A percentile compares a stretch with the other conserved stretches of the same genome.
Evolutionary conservation across 2,888 invertebrate species (phyloP).

Genomic region (Ceratothoa steindachneri): DNA sequence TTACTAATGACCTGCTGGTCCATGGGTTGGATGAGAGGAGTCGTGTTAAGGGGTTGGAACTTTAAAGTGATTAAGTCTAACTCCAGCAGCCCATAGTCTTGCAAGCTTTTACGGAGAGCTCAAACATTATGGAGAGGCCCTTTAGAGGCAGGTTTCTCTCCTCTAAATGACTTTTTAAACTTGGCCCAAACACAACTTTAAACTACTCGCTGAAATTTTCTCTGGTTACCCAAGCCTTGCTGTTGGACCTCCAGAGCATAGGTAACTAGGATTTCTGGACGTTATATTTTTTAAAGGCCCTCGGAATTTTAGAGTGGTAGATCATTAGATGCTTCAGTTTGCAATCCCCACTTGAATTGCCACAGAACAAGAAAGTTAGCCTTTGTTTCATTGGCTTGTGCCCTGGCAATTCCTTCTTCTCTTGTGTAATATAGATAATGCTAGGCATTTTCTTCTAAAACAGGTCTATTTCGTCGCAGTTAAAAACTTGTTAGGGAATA

Average conservation of each 20-base stretch:
- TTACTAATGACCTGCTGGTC: too few species aligned
- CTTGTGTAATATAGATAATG: not conserved
- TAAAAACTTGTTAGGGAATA: not conserved
- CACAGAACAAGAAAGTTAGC: slow-evolving; percentile 1
- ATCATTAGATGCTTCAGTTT: too few species aligned
- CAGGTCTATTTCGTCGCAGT: not conserved
- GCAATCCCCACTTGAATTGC: slow-evolving; percentile 16
- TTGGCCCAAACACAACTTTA: slow-evolving; percentile 35
- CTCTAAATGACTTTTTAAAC: not conserved
- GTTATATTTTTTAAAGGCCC: not conserved
- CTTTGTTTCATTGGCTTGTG: not conserved
- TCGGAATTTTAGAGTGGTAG: slow-evolving; percentile 4
- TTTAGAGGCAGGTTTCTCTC: slow-evolving; percentile 28
- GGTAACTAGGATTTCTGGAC: not conserved
- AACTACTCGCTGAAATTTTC: slow-evolving; percentile 19
- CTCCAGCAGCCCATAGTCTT: not conserved
- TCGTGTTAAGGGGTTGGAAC: slow-evolving; percentile 21
- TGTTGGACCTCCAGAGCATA: not conserved
- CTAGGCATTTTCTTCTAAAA: not conserved
- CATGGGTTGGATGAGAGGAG: slow-evolving; percentile 41
- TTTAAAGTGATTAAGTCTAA: not conserved
- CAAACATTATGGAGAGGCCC: slow-evolving; percentile 14
- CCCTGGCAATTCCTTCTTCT: not conserved
- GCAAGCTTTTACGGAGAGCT: not conserved
- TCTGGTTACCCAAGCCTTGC: slow-evolving; percentile 3